These are phyloP conservation scores for Albula goreensis DNA, from an alignment of 2,113 vertebrate genomes.

Conservation along the genomic window DNA sequence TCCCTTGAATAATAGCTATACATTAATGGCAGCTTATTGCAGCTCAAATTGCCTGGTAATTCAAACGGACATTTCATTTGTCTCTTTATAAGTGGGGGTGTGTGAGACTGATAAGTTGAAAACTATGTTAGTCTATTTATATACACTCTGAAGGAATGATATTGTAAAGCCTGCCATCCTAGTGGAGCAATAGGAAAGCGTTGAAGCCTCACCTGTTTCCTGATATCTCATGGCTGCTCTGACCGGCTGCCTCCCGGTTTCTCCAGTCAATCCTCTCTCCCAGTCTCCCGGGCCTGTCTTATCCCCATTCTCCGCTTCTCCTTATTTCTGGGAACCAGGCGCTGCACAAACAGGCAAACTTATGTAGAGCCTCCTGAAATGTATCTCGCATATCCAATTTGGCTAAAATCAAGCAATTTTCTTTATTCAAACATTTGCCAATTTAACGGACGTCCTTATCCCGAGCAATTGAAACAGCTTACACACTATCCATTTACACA, in stretches of 20 bases:
- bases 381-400: not conserved
- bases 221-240: not conserved
- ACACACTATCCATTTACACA: too few relatives aligned
- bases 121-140: constrained; percentile 25
- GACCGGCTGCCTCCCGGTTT: not conserved
- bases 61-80: constrained; percentile 49
- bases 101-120: constrained; percentile 31
- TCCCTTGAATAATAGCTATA: constrained; percentile 42
- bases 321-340: not conserved
- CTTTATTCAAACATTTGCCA: too few relatives aligned
- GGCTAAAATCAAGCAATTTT: too few relatives aligned
- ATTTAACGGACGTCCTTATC: too few relatives aligned
- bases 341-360: too few relatives aligned
- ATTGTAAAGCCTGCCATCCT: not conserved
- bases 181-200: not conserved
- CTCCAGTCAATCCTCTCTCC: too few relatives aligned
- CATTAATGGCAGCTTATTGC: constrained; percentile 50
- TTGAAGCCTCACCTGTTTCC: not conserved
- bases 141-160: constrained; percentile 1
- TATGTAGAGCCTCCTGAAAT: not conserved
- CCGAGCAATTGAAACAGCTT: too few relatives aligned
- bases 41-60: constrained; percentile 51
- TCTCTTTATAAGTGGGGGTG: constrained; percentile 31
- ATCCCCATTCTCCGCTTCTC: not conserved
- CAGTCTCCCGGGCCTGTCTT: not conserved